Evolutionary conservation across 2,797 vertebrate species (phyloP).

Genomic region (Paramormyrops hopkinsi): DNA sequence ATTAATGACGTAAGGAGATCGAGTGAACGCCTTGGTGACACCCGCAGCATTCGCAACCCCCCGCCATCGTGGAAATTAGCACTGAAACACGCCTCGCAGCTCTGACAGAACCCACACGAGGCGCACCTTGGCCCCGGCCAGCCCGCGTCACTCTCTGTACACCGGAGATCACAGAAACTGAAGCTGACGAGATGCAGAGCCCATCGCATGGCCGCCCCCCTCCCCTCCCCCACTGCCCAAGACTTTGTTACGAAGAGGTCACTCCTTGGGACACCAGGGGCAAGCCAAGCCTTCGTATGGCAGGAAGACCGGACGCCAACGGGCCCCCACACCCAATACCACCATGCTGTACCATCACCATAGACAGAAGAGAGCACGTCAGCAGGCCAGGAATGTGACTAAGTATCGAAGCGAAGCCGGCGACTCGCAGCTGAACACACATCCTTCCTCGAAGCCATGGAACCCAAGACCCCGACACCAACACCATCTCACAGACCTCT

Average conservation of each 20-base stretch:
- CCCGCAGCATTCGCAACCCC: background rate
- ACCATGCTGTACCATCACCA: background rate
- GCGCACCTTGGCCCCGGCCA: background rate
- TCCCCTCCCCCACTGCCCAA: background rate
- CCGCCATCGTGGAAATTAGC: background rate
- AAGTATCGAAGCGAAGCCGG: conserved; percentile 11
- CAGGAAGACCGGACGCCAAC: background rate
- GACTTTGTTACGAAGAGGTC: background rate
- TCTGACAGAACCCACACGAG: background rate
- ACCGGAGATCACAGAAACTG: background rate
- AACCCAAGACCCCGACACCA: background rate
- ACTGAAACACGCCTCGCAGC: background rate
- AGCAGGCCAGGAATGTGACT: conserved; percentile 59
- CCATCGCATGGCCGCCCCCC: background rate
- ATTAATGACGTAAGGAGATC: background rate
- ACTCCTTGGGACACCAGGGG: background rate
- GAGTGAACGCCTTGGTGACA: background rate
- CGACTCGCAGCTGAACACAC: background rate
- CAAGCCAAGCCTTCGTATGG: background rate
- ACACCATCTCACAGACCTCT: background rate
- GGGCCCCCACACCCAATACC: background rate
- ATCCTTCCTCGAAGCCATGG: conserved; percentile 28
- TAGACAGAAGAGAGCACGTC: background rate
- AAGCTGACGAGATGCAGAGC: background rate
- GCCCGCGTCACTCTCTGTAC: background rate